A percentile compares a stretch with the other conserved stretches of the same genome.
These are phyloP conservation scores for Karalla daura DNA, from an alignment of 2,797 vertebrate species.

Conservation along the genomic window DNA sequence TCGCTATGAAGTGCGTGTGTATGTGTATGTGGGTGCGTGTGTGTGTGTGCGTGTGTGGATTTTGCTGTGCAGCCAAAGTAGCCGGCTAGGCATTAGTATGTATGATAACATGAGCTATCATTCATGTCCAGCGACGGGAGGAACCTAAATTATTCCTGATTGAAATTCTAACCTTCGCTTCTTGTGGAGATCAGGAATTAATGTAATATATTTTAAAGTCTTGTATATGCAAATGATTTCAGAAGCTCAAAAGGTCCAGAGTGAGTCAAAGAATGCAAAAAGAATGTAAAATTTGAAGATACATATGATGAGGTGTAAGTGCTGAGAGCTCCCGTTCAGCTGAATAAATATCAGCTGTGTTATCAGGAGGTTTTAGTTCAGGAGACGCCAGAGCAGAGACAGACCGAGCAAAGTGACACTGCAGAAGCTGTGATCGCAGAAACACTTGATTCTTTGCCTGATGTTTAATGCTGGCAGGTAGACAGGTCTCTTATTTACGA, in stretches of 20 bases:
- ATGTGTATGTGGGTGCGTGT: not conserved
- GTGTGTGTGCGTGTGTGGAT: not conserved
- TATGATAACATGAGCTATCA: not conserved
- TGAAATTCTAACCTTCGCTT: not conserved
- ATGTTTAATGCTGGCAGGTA: too few relatives aligned
- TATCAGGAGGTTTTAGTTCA: not conserved
- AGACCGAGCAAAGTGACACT: too few relatives aligned
- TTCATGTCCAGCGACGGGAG: not conserved
- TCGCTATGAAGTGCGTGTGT: not conserved
- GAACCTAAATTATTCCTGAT: not conserved
- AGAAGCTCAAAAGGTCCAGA: not conserved
- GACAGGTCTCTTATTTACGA: too few relatives aligned
- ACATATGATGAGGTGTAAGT: not conserved
- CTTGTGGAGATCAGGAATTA: not conserved
- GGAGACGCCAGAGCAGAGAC: too few relatives aligned
- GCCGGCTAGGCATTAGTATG: not conserved
- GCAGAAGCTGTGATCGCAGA: too few relatives aligned
- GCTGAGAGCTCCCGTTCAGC: not conserved
- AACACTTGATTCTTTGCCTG: too few relatives aligned
- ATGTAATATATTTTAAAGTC: not conserved
- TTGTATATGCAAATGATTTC: not conserved
- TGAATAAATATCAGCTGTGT: not conserved
- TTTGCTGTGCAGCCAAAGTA: conserved; percentile 4
- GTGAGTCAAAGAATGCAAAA: not conserved
- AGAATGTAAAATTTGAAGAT: not conserved